A percentile compares a stretch with the other conserved stretches of the same genome.
Evolutionary conservation across 37 sponge, comb jelly and placozoan species (phyloP).

Genomic region (Bolinopsis microptera): DNA sequence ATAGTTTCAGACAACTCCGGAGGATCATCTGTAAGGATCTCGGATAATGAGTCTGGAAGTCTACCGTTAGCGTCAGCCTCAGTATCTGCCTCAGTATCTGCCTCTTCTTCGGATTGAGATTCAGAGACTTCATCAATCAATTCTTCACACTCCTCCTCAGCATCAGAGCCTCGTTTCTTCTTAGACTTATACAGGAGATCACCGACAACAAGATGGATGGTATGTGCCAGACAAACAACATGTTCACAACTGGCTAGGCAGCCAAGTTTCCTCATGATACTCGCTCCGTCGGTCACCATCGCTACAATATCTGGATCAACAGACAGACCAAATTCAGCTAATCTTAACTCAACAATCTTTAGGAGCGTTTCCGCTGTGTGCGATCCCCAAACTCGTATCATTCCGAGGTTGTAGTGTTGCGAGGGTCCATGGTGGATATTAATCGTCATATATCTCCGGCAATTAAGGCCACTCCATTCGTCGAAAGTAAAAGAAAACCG

Average conservation of each 20-base stretch:
- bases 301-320: background rate
- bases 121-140: background rate
- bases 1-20: background rate
- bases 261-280: conserved; percentile 5
- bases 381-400: conserved; percentile 13
- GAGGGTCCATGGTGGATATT: conserved; percentile 8
- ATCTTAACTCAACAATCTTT: background rate
- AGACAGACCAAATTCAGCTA: background rate
- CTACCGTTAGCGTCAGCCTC: too few species aligned
- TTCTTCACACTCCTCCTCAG: background rate
- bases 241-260: background rate
- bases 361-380: conserved; percentile 37
- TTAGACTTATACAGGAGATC: conserved; percentile 20
- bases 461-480: background rate
- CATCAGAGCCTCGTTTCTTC: background rate
- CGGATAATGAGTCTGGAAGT: too few species aligned
- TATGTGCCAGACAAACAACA: background rate
- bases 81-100: background rate
- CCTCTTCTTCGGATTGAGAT: background rate
- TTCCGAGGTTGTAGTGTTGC: conserved; percentile 4
- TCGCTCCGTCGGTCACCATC: conserved; percentile 13
- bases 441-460: background rate
- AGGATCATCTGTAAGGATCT: background rate
- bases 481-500: conserved; percentile 33
- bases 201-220: background rate